Conservation (phyloP, 2,888 invertebrate species). For the Galeopsomyia nigrocyanea region DNA sequence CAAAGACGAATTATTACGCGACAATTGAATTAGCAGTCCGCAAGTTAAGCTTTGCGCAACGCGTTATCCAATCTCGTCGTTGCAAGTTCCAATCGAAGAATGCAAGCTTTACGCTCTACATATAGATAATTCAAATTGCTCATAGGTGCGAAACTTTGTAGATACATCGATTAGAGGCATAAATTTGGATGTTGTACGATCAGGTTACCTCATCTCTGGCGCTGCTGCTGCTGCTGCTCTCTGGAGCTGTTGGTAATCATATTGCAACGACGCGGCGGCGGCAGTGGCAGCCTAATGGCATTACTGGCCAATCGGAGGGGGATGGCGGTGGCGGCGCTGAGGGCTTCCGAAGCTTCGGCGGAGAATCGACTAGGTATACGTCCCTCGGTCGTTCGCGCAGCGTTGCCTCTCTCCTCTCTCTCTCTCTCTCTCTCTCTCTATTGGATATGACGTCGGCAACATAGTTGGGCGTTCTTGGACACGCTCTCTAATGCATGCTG, state of each 20-base stretch:
- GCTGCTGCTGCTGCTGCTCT: not conserved
- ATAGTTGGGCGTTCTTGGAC: conserved; percentile 62
- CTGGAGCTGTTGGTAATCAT: conserved; percentile 61
- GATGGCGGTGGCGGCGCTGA: conserved; percentile 50
- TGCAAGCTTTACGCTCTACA: too few relatives aligned
- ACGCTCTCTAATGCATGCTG: conserved; percentile 62
- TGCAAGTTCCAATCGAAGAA: too few relatives aligned
- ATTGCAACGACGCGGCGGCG: conserved; percentile 65
- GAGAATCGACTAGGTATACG: too few relatives aligned
- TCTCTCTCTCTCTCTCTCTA: conserved; percentile 46
- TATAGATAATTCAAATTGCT: too few relatives aligned
- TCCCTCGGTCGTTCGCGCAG: conserved; percentile 2
- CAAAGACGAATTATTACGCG: conserved; percentile 24
- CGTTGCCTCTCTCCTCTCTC: conserved; percentile 26
- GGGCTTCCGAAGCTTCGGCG: conserved; percentile 52
- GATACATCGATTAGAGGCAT: conserved; percentile 25
- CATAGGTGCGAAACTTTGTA: too few relatives aligned
- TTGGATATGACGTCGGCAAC: conserved; percentile 66
- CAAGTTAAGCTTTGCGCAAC: too few relatives aligned
- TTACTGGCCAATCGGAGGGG: conserved; percentile 63
- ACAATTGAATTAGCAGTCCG: conserved; percentile 21
- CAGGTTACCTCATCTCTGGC: conserved; percentile 64
- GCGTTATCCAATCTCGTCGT: too few relatives aligned
- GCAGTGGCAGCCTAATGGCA: conserved; percentile 67
- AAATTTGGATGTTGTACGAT: conserved; percentile 64